These are phyloP conservation scores for Leptinotarsa defecta DNA, from an alignment of 1,140 invertebrate species.

Conservation along the genomic window DNA sequence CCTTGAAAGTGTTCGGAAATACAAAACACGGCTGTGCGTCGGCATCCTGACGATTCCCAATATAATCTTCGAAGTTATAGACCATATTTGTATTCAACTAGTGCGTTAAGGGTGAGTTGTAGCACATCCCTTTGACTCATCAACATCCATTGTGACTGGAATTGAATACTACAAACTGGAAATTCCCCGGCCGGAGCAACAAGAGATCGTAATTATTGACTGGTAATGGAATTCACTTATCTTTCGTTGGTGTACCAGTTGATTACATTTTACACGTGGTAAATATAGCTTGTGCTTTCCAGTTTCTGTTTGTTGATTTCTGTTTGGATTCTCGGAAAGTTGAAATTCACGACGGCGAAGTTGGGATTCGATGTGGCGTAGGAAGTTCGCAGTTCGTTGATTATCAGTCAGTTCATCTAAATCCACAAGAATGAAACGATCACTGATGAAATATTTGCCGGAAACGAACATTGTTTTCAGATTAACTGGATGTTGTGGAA, in stretches of 20 bases:
- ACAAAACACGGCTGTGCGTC: background rate
- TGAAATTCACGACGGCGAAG: too few species aligned
- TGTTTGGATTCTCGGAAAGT: background rate
- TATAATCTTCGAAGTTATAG: conserved; percentile 10
- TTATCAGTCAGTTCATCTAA: too few species aligned
- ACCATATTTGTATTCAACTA: conserved; percentile 40
- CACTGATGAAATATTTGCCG: too few species aligned
- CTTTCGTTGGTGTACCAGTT: conserved; percentile 33
- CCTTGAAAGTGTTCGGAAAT: conserved; percentile 2
- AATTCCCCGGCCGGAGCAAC: conserved; percentile 46
- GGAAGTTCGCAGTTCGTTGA: too few species aligned
- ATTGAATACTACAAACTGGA: conserved; percentile 51
- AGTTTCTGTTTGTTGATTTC: background rate
- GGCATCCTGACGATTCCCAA: background rate
- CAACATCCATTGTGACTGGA: conserved; percentile 48
- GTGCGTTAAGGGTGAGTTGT: conserved; percentile 37
- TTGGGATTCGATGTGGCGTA: too few species aligned
- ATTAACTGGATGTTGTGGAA: too few species aligned
- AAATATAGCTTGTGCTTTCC: background rate
- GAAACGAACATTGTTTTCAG: too few species aligned
- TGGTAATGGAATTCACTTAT: conserved; percentile 51
- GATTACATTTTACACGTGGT: conserved; percentile 36
- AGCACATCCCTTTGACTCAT: conserved; percentile 51
- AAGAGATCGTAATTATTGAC: conserved; percentile 54
- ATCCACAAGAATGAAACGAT: too few species aligned